Conservation (phyloP, 1,140 invertebrate species). For the Ceratina australensis region DNA sequence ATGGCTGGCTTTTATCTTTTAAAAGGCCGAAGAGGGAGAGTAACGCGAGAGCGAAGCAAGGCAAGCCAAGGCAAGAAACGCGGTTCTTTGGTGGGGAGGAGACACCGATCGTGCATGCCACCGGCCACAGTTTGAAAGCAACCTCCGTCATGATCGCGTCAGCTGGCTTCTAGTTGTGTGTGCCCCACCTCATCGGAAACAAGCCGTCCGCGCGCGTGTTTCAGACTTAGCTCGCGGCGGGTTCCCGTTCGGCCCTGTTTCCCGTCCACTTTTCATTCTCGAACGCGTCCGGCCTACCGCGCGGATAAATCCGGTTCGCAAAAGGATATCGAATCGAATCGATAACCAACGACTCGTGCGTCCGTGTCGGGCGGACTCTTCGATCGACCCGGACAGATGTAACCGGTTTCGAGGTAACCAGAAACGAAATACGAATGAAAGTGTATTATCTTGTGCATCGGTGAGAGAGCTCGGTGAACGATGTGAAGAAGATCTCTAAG, state of each 20-base stretch:
- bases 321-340: neutral
- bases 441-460: slow-evolving; percentile 1
- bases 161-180: slow-evolving; percentile 70
- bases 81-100: slow-evolving; percentile 66
- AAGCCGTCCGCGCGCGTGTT: slow-evolving; percentile 63
- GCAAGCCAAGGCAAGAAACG: slow-evolving; percentile 45
- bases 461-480: slow-evolving; percentile 8
- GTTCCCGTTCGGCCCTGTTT: neutral
- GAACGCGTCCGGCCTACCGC: neutral
- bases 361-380: no score
- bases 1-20: slow-evolving; percentile 71
- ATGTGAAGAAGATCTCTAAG: slow-evolving; percentile 22
- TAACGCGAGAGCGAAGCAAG: slow-evolving; percentile 41
- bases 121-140: slow-evolving; percentile 77
- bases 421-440: slow-evolving; percentile 5
- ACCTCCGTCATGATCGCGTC: slow-evolving; percentile 78
- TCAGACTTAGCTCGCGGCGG: slow-evolving; percentile 48
- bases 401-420: neutral
- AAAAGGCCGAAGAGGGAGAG: slow-evolving; percentile 64
- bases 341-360: neutral
- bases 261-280: neutral
- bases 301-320: neutral
- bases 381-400: slow-evolving; percentile 8
- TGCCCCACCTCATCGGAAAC: slow-evolving; percentile 52
- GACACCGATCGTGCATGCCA: slow-evolving; percentile 71